Conservation (phyloP, 2,797 vertebrate genomes). For the Phoxinus dragarum region DNA sequence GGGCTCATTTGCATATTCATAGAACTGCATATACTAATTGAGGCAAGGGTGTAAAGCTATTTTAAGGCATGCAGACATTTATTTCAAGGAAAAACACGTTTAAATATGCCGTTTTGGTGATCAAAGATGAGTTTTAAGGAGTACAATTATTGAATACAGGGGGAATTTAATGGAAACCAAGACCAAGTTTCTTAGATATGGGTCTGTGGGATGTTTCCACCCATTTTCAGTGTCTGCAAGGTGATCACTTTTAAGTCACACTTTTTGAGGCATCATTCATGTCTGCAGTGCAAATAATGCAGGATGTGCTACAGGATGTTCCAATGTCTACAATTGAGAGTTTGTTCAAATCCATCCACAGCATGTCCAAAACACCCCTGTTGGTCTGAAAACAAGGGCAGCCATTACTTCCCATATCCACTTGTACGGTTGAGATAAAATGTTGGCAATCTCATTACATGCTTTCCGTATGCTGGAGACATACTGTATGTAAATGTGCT, state of each 20-base stretch:
- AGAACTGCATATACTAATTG: too few relatives aligned
- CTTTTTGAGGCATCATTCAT: background rate
- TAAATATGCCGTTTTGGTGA: too few relatives aligned
- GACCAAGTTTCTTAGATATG: background rate
- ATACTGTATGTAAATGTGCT: slow-evolving; percentile 66
- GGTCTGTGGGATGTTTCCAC: background rate
- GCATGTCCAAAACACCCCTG: slow-evolving; percentile 53
- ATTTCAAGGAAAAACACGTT: too few relatives aligned
- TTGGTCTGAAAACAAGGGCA: slow-evolving; percentile 36
- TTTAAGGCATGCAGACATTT: too few relatives aligned
- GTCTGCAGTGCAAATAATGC: background rate
- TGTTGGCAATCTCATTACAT: slow-evolving; percentile 43
- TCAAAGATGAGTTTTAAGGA: too few relatives aligned
- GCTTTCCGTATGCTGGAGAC: slow-evolving; percentile 58
- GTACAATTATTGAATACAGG: too few relatives aligned
- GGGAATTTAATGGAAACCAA: background rate
- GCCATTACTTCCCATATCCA: background rate
- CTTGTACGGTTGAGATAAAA: slow-evolving; percentile 53
- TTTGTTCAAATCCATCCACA: background rate
- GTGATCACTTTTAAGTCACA: background rate
- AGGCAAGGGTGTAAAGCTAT: too few relatives aligned
- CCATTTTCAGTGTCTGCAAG: background rate
- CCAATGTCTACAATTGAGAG: background rate
- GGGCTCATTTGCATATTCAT: too few relatives aligned
- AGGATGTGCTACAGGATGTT: background rate